Evolutionary conservation across 2,113 vertebrate species (phyloP).

Genomic region (Brienomyrus longianalis): DNA sequence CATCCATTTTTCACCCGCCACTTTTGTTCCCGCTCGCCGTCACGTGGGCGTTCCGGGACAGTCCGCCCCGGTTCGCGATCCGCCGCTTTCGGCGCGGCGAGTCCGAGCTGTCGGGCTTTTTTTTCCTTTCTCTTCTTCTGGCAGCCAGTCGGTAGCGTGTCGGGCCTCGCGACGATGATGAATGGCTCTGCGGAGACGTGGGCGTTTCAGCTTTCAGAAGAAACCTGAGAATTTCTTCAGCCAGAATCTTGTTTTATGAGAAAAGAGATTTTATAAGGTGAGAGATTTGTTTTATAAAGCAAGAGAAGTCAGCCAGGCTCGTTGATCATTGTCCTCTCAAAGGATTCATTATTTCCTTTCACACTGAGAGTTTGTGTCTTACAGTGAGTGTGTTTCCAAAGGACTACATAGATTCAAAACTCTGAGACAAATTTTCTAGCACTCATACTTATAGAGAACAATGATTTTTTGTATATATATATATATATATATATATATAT

Average conservation of each 20-base stretch:
- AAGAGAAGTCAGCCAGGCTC: not conserved
- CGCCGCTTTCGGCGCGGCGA: not conserved
- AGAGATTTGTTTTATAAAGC: constrained; percentile 3
- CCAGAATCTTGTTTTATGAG: not conserved
- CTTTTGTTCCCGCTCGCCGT: not conserved
- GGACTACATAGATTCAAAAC: not conserved
- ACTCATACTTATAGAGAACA: not conserved
- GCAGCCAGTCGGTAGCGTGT: not conserved
- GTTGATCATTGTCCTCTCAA: not conserved
- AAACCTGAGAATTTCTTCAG: not conserved
- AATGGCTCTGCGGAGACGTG: not conserved
- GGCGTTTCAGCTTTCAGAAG: not conserved
- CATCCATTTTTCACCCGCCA: not conserved
- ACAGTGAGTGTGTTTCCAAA: not conserved
- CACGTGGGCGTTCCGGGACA: not conserved
- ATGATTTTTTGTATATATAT: not conserved
- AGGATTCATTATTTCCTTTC: not conserved
- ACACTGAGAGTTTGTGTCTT: not conserved
- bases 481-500: not conserved
- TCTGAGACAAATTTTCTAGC: not conserved
- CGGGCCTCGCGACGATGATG: not conserved
- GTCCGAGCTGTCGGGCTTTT: not conserved
- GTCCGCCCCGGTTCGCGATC: not conserved
- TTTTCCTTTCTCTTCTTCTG: not conserved
- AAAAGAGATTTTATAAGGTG: not conserved